phyloP scores from a whole-genome alignment of 2,888 invertebrate genomes.

The Octonoba sinensis region DNA sequence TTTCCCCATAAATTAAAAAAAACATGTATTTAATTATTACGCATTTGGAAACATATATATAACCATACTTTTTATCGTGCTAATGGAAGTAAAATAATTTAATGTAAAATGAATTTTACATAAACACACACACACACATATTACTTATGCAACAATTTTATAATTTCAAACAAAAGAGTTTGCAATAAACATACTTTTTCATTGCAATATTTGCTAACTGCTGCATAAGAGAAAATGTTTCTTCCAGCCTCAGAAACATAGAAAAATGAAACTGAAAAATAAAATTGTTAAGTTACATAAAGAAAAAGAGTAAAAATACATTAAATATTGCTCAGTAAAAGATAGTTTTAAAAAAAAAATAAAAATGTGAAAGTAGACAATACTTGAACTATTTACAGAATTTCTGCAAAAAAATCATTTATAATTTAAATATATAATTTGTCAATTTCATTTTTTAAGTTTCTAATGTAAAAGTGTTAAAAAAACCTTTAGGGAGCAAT shows the following conservation, averaged over 20 bases:
- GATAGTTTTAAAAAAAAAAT: no score
- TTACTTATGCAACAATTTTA: no score
- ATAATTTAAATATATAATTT: no score
- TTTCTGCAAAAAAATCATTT: no score
- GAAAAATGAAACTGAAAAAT: slow-evolving; percentile 85
- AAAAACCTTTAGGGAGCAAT: no score
- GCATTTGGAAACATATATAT: background rate
- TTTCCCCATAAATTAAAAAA: background rate
- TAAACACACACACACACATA: no score
- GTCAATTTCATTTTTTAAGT: no score
- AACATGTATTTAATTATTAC: background rate
- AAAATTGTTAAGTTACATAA: slow-evolving; percentile 8
- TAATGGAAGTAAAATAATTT: background rate
- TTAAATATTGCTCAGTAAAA: background rate
- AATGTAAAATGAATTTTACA: background rate
- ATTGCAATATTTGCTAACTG: slow-evolving; percentile 97
- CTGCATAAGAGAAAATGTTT: slow-evolving; percentile 92
- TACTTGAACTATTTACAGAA: no score
- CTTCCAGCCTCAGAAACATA: slow-evolving; percentile 87
- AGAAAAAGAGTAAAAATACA: slow-evolving; percentile 23
- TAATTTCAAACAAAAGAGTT: background rate
- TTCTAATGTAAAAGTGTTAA: no score
- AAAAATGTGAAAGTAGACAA: no score
- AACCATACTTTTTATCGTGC: background rate
- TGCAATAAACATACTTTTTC: slow-evolving; percentile 76